Base-by-base conservation (phyloP, 2,888 invertebrate species). In the Platypus cylindrus region DNA sequence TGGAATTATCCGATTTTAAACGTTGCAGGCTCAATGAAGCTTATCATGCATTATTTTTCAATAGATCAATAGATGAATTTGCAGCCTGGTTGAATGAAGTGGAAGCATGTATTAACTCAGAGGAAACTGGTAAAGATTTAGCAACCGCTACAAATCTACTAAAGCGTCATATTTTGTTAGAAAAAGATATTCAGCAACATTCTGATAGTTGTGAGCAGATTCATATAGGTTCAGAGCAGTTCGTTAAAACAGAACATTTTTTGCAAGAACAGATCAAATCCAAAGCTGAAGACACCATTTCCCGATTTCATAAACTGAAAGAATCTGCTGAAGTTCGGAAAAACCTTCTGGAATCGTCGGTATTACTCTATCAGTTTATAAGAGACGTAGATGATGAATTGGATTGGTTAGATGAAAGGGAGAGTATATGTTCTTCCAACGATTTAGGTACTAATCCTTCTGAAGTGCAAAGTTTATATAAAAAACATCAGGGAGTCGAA, bases 331-430 rank as follows among this genome's bases (percentile, higher is more conserved):
- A 87, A 56, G 89, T 87, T 43, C 71, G 91, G 0, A 70, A 87
- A 23, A 94, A 95, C 52, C 89, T 93, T 58, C 65, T 98, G 22
- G 87, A 91, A 54, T 94, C 94, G 45, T 87, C 94, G 0, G 73
- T 80, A 3, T 66, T 83, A 28, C 64, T 94, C 44, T 90, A 93
- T 54, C 83, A 91, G 53, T 93, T 93, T 67, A 71, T 83, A 28
- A 68, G 90, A 15, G 95, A 95, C 54, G 83, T 90, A 0, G 87
- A 91, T 40, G 94, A 95, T 55, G 94, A 95, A 59, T 55, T 89
- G 34, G 76, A 81, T 45, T 97, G 95, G 95, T 62, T 95, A n/a
- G 65, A 69, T 3, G 82, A 86, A 49, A 78, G 82, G 47, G 77
- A 79, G 50, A 71, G 73, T 0, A 56, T 79, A 4, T 82, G 79